Percentiles rank a stretch among this genome's conserved stretches.
Evolutionary conservation across 92 coral and sea anemone species (phyloP).

Genomic region (Pocillopora grandis): DNA sequence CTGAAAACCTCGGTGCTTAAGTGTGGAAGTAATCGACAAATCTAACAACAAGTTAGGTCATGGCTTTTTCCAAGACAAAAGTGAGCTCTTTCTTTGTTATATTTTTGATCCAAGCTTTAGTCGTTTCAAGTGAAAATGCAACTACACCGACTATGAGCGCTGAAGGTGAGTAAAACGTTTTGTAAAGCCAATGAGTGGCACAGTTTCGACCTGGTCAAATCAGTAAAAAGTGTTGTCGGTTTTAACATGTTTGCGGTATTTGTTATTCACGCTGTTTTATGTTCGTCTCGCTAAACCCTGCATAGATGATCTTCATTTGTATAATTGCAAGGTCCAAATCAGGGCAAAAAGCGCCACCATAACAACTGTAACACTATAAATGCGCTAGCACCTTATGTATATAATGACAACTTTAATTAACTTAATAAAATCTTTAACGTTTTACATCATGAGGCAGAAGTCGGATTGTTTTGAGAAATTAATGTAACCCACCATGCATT

Average conservation of each 20-base stretch:
- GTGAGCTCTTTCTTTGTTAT: background rate
- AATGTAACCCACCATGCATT: background rate
- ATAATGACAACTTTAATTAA: background rate
- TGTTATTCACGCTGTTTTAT: background rate
- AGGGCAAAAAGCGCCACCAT: background rate
- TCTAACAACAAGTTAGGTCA: background rate
- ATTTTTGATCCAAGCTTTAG: constrained; percentile 5
- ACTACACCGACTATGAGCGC: background rate
- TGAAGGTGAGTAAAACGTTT: constrained; percentile 13
- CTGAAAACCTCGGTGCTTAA: background rate
- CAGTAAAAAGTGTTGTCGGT: background rate
- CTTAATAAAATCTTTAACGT: background rate
- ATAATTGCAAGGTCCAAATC: background rate
- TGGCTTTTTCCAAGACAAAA: background rate
- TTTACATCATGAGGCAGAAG: background rate
- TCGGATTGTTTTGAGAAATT: background rate
- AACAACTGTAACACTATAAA: background rate
- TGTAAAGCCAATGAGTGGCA: background rate
- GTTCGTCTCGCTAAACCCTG: background rate
- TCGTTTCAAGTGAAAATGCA: constrained; percentile 6
- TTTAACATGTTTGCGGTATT: background rate
- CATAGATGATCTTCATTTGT: background rate
- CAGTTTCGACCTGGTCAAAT: no score
- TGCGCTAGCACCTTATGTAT: background rate
- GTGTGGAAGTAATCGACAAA: background rate